These are phyloP conservation scores for Drosophila seguyi DNA, from an alignment of 1,140 invertebrate genomes.

Conservation along the genomic window DNA sequence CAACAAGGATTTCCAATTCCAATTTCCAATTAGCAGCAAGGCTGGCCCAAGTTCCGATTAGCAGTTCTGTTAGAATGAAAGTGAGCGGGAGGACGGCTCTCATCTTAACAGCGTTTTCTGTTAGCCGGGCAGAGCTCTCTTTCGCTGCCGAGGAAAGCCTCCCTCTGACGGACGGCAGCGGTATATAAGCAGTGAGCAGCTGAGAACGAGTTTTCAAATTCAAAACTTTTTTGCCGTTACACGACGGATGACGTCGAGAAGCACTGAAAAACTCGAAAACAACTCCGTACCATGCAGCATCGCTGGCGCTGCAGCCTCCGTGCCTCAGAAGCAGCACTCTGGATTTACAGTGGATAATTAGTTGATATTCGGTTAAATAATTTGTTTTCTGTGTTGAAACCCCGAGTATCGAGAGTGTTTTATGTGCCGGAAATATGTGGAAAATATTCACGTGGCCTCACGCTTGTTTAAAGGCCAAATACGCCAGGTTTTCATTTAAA, in stretches of 20 bases:
- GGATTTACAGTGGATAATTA: constrained; percentile 30
- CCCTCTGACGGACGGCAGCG: no score
- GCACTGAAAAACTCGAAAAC: constrained; percentile 2
- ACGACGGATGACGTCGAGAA: constrained; percentile 10
- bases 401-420: not conserved
- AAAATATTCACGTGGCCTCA: constrained; percentile 54
- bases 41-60: no score
- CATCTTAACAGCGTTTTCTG: no score
- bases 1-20: no score
- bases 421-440: constrained; percentile 4
- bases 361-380: constrained; percentile 23
- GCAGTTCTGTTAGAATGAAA: no score
- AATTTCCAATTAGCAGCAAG: no score
- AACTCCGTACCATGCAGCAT: constrained; percentile 64
- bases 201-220: constrained; percentile 4
- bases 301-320: constrained; percentile 52
- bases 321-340: constrained; percentile 43
- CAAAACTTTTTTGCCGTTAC: not conserved
- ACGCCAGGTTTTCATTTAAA: constrained; percentile 64
- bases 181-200: constrained; percentile 9
- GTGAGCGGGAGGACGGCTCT: no score
- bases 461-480: constrained; percentile 56
- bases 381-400: constrained; percentile 23
- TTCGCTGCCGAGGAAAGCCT: no score
- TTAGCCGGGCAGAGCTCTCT: no score